These are phyloP conservation scores for Toxotes jaculatrix DNA, from an alignment of 2,113 vertebrate genomes.

Conservation along the genomic window DNA sequence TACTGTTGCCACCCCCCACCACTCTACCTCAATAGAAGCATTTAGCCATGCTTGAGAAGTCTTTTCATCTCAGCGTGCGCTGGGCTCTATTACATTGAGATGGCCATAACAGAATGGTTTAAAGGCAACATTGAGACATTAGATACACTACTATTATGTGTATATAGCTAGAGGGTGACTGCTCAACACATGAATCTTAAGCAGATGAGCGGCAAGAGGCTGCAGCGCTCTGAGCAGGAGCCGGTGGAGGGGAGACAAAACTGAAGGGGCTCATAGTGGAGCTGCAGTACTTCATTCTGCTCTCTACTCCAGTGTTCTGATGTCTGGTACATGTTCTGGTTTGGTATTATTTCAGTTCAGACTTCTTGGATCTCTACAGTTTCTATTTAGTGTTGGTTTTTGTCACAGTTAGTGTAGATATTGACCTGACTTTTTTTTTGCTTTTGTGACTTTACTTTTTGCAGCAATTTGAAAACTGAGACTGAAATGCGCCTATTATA, in stretches of 20 bases:
- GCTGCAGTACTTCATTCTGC: neutral
- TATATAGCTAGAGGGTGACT: slow-evolving; percentile 45
- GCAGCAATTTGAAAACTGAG: neutral
- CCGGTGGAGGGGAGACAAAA: slow-evolving; percentile 15
- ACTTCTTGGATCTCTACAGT: neutral
- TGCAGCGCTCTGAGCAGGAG: slow-evolving; percentile 3
- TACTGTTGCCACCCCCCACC: slow-evolving; percentile 35
- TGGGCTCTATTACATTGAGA: slow-evolving; percentile 72
- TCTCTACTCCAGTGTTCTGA: neutral
- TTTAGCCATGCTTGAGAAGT: slow-evolving; percentile 81
- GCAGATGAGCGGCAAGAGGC: slow-evolving; percentile 44
- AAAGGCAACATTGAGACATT: slow-evolving; percentile 68
- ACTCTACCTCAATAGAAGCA: slow-evolving; percentile 60
- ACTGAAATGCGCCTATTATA: too few relatives aligned
- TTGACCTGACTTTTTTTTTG: neutral
- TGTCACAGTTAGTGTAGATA: neutral
- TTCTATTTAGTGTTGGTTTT: neutral
- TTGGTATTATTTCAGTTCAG: slow-evolving; percentile 15
- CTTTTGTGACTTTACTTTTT: too few relatives aligned
- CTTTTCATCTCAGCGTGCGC: slow-evolving; percentile 73
- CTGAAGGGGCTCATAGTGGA: slow-evolving; percentile 3
- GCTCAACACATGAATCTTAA: slow-evolving; percentile 58
- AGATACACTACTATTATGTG: slow-evolving; percentile 67
- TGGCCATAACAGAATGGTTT: slow-evolving; percentile 71
- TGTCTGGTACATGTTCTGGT: neutral